Evolutionary conservation across 2,113 vertebrate genomes (phyloP).

Genomic region (Romanogobio albipinnatus): DNA sequence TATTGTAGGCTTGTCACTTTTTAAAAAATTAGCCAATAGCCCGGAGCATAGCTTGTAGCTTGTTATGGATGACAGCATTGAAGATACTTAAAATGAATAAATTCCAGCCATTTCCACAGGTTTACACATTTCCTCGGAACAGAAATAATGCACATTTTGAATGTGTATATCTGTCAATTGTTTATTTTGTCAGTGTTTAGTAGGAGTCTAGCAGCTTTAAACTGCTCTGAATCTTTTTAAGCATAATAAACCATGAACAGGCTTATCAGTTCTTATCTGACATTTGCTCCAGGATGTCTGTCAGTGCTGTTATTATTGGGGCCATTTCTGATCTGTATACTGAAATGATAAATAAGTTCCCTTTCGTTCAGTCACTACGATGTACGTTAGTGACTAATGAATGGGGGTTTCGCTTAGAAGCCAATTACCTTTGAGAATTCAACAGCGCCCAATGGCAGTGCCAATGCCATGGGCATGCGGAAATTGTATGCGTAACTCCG

Average conservation of each 20-base stretch:
- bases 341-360: not conserved
- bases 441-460: too few relatives aligned
- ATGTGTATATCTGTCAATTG: not conserved
- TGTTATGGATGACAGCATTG: not conserved
- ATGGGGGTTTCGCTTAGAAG: too few relatives aligned
- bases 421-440: too few relatives aligned
- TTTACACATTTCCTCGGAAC: not conserved
- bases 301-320: not conserved
- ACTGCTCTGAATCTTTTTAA: not conserved
- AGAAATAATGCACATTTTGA: not conserved
- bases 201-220: not conserved
- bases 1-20: not conserved
- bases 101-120: not conserved
- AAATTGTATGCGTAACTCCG: too few relatives aligned
- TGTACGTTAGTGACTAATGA: too few relatives aligned
- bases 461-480: too few relatives aligned
- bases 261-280: conserved; percentile 31
- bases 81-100: not conserved
- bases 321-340: not conserved
- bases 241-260: not conserved
- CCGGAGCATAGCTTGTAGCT: not conserved
- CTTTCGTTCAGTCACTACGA: too few relatives aligned
- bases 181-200: not conserved
- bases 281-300: conserved; percentile 31
- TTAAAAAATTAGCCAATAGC: not conserved